Evolutionary conservation across 2,888 invertebrate genomes (phyloP).

Genomic region (Calameuta idolon): DNA sequence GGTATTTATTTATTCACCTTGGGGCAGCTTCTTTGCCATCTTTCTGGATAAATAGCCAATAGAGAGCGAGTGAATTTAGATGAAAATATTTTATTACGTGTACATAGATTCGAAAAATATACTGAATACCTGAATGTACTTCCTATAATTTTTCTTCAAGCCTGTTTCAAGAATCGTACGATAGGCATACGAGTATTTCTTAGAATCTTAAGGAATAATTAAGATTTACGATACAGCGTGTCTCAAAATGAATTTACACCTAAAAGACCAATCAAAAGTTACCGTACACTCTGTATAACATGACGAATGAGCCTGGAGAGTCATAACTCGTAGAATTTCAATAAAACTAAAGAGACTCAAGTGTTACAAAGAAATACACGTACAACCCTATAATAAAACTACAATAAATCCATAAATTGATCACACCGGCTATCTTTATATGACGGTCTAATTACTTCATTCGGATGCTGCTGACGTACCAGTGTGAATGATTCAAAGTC

Average conservation of each 20-base stretch:
- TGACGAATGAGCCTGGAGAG: neutral
- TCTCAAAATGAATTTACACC: neutral
- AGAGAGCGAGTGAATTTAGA: neutral
- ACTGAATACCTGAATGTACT: neutral
- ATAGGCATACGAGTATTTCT: neutral
- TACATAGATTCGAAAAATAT: neutral
- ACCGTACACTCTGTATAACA: neutral
- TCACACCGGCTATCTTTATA: neutral
- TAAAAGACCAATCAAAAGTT: neutral
- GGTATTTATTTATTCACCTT: neutral
- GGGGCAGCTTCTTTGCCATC: neutral
- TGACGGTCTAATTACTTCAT: constrained; percentile 1
- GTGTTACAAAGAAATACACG: neutral
- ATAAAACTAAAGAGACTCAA: neutral
- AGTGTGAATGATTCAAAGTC: constrained; percentile 2
- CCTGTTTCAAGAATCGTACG: neutral
- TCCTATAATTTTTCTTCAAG: neutral
- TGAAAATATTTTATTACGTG: constrained; percentile 3
- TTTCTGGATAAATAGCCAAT: neutral
- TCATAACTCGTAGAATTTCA: neutral
- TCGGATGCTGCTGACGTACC: neutral
- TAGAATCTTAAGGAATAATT: neutral
- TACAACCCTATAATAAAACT: neutral
- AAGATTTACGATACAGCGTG: neutral
- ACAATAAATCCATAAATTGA: constrained; percentile 2